Conservation (phyloP, 1,140 invertebrate species). For the Danaus melanippus region DNA sequence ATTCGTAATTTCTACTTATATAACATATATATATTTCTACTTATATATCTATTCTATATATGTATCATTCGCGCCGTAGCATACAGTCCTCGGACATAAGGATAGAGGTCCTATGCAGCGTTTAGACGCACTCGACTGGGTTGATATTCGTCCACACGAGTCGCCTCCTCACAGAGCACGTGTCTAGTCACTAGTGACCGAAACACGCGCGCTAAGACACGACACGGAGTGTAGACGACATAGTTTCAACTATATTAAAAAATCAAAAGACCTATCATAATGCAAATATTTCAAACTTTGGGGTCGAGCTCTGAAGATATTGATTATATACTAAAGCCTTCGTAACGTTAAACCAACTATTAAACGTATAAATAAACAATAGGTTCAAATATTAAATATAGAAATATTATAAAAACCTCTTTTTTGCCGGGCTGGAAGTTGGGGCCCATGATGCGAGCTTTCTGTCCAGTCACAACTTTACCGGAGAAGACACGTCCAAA, state of each 20-base stretch:
- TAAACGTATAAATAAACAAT: neutral
- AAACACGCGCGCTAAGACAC: conserved; percentile 33
- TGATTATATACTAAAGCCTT: too few species aligned
- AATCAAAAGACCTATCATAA: too few species aligned
- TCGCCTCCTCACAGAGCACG: conserved; percentile 37
- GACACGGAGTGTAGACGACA: conserved; percentile 40
- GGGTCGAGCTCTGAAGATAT: too few species aligned
- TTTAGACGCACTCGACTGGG: conserved; percentile 49
- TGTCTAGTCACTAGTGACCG: conserved; percentile 5
- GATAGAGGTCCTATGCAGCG: conserved; percentile 79
- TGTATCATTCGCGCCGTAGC: conserved; percentile 70
- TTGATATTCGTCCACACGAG: conserved; percentile 31
- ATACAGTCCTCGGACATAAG: conserved; percentile 75
- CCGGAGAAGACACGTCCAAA: conserved; percentile 99
- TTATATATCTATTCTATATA: too few species aligned
- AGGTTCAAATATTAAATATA: neutral
- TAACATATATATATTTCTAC: too few species aligned
- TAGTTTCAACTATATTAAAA: too few species aligned
- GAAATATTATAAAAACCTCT: conserved; percentile 71
- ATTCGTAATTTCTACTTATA: too few species aligned
- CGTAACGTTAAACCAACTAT: too few species aligned
- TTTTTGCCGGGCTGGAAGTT: conserved; percentile 99
- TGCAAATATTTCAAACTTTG: too few species aligned
- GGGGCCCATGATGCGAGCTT: conserved; percentile 98
- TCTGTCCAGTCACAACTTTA: conserved; percentile 92